phyloP scores from a whole-genome alignment of 2,888 invertebrate species.

The Agonopterix alstromeriana region DNA sequence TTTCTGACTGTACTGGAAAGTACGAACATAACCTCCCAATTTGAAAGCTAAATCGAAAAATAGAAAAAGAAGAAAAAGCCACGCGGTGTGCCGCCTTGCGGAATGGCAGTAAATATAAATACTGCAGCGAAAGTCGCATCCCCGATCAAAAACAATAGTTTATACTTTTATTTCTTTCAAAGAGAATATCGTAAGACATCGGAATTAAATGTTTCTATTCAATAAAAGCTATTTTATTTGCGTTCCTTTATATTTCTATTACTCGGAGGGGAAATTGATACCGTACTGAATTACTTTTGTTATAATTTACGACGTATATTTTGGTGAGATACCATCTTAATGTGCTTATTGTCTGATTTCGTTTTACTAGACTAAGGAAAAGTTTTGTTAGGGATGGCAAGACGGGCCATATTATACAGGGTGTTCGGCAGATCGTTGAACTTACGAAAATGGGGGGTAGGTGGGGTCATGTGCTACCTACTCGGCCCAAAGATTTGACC shows the following conservation, averaged over 20 bases:
- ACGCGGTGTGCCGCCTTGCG: background rate
- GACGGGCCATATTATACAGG: too few relatives aligned
- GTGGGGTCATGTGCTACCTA: too few relatives aligned
- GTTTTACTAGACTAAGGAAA: slow-evolving; percentile 22
- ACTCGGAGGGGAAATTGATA: slow-evolving; percentile 47
- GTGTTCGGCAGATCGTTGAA: too few relatives aligned
- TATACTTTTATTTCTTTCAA: slow-evolving; percentile 54
- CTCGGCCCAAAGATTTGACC: too few relatives aligned
- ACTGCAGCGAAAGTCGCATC: background rate
- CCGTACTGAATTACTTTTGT: slow-evolving; percentile 32
- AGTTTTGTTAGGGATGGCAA: background rate
- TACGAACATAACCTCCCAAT: too few relatives aligned
- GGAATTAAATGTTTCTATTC: slow-evolving; percentile 51
- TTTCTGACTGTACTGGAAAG: too few relatives aligned
- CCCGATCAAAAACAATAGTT: background rate
- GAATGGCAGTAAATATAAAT: background rate
- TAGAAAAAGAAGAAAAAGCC: background rate
- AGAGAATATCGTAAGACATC: slow-evolving; percentile 40
- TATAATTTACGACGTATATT: slow-evolving; percentile 54
- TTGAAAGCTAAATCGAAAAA: background rate
- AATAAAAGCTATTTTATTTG: slow-evolving; percentile 52
- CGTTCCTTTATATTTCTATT: slow-evolving; percentile 63
- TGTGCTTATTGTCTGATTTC: slow-evolving; percentile 38
- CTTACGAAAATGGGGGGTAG: too few relatives aligned
- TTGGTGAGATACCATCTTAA: slow-evolving; percentile 55